phyloP scores from a whole-genome alignment of 1,140 invertebrate species.

The Pachypeltis micranthus region DNA sequence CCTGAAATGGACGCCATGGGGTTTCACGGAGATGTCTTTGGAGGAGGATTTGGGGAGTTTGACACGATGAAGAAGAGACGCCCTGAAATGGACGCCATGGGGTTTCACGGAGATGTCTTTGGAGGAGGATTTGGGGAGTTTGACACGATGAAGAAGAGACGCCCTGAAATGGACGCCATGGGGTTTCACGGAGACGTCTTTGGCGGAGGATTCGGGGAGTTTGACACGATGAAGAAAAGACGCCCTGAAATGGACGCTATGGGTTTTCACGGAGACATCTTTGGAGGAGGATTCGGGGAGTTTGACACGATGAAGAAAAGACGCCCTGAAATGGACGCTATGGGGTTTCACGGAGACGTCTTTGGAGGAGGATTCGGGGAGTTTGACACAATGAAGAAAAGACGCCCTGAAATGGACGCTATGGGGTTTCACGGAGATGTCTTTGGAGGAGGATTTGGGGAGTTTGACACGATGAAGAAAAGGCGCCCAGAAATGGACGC shows the following conservation, averaged over 20 bases:
- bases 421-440: conserved; percentile 33
- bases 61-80: conserved; percentile 29
- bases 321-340: conserved; percentile 36
- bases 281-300: conserved; percentile 37
- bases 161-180: conserved; percentile 30
- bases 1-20: conserved; percentile 25
- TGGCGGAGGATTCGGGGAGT: conserved; percentile 29
- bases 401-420: conserved; percentile 27
- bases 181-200: conserved; percentile 28
- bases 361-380: conserved; percentile 39
- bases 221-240: conserved; percentile 32
- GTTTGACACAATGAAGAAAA: conserved; percentile 37
- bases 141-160: conserved; percentile 34
- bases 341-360: conserved; percentile 37
- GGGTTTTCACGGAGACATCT: conserved; percentile 31
- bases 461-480: conserved; percentile 35
- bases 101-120: conserved; percentile 37
- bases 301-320: conserved; percentile 38
- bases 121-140: conserved; percentile 37
- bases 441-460: conserved; percentile 30
- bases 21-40: conserved; percentile 30
- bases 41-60: conserved; percentile 31
- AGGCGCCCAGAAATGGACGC: conserved; percentile 27
- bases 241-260: conserved; percentile 24
- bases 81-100: conserved; percentile 25